Conservation (phyloP, 2,888 invertebrate genomes). For the Plagodis dolabraria region DNA sequence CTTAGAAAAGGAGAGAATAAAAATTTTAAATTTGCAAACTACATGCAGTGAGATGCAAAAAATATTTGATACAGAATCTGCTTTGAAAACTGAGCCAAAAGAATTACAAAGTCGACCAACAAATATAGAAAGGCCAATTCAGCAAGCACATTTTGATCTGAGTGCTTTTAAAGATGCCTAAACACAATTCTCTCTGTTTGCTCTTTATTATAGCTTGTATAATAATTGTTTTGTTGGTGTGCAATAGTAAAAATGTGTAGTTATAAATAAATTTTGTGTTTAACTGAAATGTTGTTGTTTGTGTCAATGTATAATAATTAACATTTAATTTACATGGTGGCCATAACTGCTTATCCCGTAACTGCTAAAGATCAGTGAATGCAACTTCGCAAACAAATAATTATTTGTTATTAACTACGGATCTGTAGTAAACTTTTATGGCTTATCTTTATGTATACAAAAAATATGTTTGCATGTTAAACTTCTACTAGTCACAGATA, state of each 20-base stretch:
- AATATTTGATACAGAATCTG: constrained; percentile 27
- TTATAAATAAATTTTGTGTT: background rate
- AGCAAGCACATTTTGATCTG: constrained; percentile 66
- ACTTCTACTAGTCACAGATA: no score
- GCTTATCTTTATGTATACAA: no score
- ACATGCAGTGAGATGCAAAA: constrained; percentile 51
- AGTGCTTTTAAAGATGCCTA: constrained; percentile 63
- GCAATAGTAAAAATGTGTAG: background rate
- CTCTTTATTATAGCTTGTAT: background rate
- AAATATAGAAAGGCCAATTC: constrained; percentile 46
- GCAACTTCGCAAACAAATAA: no score
- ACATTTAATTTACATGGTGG: no score
- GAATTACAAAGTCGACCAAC: constrained; percentile 41
- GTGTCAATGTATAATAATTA: no score
- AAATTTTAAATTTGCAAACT: constrained; percentile 66
- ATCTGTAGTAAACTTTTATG: no score
- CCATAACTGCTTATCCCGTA: no score
- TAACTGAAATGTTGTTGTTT: no score
- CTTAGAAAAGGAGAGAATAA: constrained; percentile 83
- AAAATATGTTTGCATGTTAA: no score
- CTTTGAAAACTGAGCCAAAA: constrained; percentile 36
- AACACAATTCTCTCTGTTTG: constrained; percentile 15
- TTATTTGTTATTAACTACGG: no score
- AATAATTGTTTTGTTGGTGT: background rate
- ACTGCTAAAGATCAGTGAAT: no score